Evolutionary conservation across 92 coral and sea anemone genomes (phyloP).

Genomic region (Meandrina meandrites): DNA sequence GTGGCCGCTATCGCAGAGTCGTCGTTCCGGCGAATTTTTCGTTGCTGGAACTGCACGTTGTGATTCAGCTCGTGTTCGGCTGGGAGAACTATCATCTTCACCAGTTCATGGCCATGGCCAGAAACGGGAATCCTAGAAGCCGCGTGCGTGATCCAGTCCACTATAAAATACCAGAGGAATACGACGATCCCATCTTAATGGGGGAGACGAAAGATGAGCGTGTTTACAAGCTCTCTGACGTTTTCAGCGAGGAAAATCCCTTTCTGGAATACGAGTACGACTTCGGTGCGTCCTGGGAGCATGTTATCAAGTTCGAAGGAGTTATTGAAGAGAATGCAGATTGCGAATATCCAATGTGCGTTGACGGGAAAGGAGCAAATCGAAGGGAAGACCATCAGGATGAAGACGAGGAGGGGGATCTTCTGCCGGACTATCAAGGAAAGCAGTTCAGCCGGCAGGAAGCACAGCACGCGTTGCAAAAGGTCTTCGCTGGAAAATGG

Average conservation of each 20-base stretch:
- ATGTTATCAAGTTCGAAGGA: constrained; percentile 33
- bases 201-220: constrained; percentile 33
- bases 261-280: constrained; percentile 50
- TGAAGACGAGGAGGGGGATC: constrained; percentile 24
- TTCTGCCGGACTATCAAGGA: constrained; percentile 11
- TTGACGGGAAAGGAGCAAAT: constrained; percentile 43
- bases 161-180: constrained; percentile 8
- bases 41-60: constrained; percentile 39
- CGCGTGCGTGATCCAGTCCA: not conserved
- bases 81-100: constrained; percentile 44
- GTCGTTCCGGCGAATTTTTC: constrained; percentile 49
- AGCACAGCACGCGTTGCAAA: constrained; percentile 19
- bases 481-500: constrained; percentile 40
- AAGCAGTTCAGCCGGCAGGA: constrained; percentile 15
- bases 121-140: not conserved
- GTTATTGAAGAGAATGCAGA: not conserved
- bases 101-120: constrained; percentile 6
- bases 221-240: constrained; percentile 23
- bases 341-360: constrained; percentile 31
- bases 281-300: constrained; percentile 41
- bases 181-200: not conserved
- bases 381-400: constrained; percentile 43
- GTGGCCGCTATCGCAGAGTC: constrained; percentile 48
- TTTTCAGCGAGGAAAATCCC: constrained; percentile 34
- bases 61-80: constrained; percentile 42